phyloP scores from a whole-genome alignment of 2,888 invertebrate species.

The Campopleginae sp. region DNA sequence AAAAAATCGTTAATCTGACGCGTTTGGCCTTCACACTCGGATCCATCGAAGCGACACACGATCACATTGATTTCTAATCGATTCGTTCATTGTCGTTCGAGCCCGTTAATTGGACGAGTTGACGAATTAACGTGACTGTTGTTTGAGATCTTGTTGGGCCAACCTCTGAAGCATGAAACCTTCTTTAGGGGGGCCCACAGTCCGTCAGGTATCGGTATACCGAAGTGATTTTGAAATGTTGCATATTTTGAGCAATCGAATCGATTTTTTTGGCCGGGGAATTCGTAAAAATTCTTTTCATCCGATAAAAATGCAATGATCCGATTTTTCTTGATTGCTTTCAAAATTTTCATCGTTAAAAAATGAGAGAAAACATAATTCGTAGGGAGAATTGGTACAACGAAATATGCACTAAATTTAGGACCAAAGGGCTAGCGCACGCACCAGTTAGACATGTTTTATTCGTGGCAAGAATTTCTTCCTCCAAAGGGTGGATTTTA shows the following conservation, averaged over 20 bases:
- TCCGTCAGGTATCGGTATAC: no score
- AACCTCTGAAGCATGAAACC: slow-evolving; percentile 17
- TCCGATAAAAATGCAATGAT: neutral
- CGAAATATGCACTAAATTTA: slow-evolving; percentile 52
- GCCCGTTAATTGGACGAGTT: slow-evolving; percentile 78
- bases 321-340: neutral
- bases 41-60: slow-evolving; percentile 76
- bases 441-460: slow-evolving; percentile 53
- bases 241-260: neutral
- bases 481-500: slow-evolving; percentile 34
- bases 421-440: slow-evolving; percentile 32
- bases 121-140: slow-evolving; percentile 73
- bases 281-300: neutral
- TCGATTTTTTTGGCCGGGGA: neutral
- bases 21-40: slow-evolving; percentile 73
- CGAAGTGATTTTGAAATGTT: neutral
- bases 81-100: slow-evolving; percentile 78
- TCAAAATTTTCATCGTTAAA: slow-evolving; percentile 30
- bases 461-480: slow-evolving; percentile 48
- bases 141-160: neutral
- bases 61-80: slow-evolving; percentile 82
- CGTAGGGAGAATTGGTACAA: slow-evolving; percentile 9
- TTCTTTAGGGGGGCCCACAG: neutral
- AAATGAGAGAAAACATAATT: neutral
- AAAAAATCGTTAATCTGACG: slow-evolving; percentile 65